These are phyloP conservation scores for Dryobates pubescens DNA, from an alignment of 2,797 vertebrate species.

Conservation along the genomic window DNA sequence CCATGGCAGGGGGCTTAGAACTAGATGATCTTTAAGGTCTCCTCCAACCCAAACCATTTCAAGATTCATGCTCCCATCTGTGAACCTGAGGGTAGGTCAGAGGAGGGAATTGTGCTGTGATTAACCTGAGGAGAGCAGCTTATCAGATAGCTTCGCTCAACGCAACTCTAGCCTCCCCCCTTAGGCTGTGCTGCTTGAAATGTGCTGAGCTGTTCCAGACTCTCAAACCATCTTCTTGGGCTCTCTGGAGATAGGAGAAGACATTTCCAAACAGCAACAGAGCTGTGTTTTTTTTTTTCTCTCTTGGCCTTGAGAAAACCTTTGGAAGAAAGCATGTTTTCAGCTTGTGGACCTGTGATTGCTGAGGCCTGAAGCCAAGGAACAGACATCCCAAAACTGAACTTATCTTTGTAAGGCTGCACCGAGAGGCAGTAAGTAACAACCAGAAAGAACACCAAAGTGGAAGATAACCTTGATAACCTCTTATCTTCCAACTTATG, in stretches of 20 bases:
- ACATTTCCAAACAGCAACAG: not conserved
- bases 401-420: not conserved
- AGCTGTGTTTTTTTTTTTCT: not conserved
- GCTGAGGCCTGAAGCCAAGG: not conserved
- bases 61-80: not conserved
- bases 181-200: not conserved
- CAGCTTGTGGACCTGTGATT: not conserved
- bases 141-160: not conserved
- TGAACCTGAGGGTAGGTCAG: not conserved
- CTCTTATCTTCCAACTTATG: not conserved
- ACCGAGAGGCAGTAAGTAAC: not conserved
- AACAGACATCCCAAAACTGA: not conserved
- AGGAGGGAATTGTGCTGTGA: not conserved
- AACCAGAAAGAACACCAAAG: not conserved
- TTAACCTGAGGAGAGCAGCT: not conserved
- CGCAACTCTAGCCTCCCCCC: not conserved
- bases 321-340: not conserved
- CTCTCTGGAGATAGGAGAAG: not conserved
- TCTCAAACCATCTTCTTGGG: not conserved
- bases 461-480: not conserved
- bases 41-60: no score
- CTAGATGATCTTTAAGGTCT: no score
- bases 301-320: not conserved
- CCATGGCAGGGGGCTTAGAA: no score
- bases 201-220: not conserved